Conservation (phyloP, 1,140 invertebrate species). For the Laupala kohalensis region DNA sequence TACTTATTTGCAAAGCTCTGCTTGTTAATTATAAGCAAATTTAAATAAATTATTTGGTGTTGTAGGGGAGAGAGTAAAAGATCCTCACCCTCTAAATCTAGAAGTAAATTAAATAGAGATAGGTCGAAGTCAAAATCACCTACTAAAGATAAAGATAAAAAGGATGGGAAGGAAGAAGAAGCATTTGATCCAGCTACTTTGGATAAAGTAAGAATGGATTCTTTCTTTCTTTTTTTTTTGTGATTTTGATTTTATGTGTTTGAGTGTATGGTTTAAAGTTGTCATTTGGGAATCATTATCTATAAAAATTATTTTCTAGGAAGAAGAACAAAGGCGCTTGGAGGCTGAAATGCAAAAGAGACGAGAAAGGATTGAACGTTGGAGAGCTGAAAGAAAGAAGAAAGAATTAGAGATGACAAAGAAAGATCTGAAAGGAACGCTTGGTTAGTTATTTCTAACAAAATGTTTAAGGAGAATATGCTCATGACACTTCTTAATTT, state of each 20-base stretch:
- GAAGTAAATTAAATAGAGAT: slow-evolving; percentile 31
- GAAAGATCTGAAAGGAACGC: slow-evolving; percentile 45
- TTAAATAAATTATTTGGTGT: slow-evolving; percentile 12
- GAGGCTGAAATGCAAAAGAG: slow-evolving; percentile 95
- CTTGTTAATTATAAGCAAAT: slow-evolving; percentile 13
- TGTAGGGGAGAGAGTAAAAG: slow-evolving; percentile 16
- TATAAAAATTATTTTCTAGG: slow-evolving; percentile 55
- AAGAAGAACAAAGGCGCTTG: slow-evolving; percentile 75
- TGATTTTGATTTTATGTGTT: slow-evolving; percentile 5
- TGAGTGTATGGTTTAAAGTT: slow-evolving; percentile 4
- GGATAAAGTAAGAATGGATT: slow-evolving; percentile 44
- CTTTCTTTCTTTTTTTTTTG: slow-evolving; percentile 7
- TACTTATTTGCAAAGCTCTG: slow-evolving; percentile 12
- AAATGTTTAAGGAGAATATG: slow-evolving; percentile 18
- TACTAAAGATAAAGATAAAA: slow-evolving; percentile 33
- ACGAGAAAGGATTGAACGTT: slow-evolving; percentile 82
- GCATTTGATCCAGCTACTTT: slow-evolving; percentile 56
- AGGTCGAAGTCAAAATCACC: slow-evolving; percentile 30
- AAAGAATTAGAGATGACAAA: slow-evolving; percentile 67
- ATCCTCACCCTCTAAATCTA: slow-evolving; percentile 15
- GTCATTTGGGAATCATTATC: slow-evolving; percentile 11
- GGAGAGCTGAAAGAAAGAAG: slow-evolving; percentile 77
- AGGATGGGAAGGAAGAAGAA: slow-evolving; percentile 43
- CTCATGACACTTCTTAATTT: slow-evolving; percentile 8
- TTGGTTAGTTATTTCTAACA: slow-evolving; percentile 24